Evolutionary conservation across 2,797 vertebrate species (phyloP), one percentile per base, ranked within the genome.

Genomic region (Karalla daura): DNA sequence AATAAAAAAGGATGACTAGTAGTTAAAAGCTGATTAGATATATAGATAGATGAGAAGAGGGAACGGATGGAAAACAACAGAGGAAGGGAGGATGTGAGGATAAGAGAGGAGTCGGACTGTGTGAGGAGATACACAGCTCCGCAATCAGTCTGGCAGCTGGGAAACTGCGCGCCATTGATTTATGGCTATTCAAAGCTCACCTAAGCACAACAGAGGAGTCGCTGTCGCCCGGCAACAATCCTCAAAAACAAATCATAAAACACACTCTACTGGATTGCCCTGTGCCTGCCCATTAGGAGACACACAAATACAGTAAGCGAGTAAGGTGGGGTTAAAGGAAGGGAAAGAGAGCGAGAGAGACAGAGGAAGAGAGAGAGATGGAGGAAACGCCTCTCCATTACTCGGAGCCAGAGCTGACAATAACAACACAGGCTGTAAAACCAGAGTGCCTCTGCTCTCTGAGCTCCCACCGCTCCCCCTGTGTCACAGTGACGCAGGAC

Each of bases 121-220:
- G 28, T 54, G 40, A 56, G 30, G 43, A 79, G 69, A 61, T 74
- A 79, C 72, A 79, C 69, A 63, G 69, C n/a, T n/a, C 61, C 62
- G 64, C 54, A 86, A 86, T 84, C 67, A 77, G 54, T 49, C 40
- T 67, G 66, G 63, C 65, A 75, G 69, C 76, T 74, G 58, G 60
- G 50, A 71, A 66, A 81, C 74, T 63, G 67, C 71, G 64, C 44
- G 47, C 51, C 55, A 60, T 68, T 78, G 87, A 90, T 90, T 87
- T 86, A 79, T 39, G 52, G 63, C 80, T 72, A 58, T 82, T 89
- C 70, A 67, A 76, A 73, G 74, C 82, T 75, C 58, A 63, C 61
- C 78, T 41, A 63, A 71, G 73, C 61, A 62, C 52, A 35, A 58
- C 21, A 15, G 51, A 67, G 70, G 66, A 62, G 45, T 52, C 63